Conservation (phyloP, 1,140 invertebrate genomes). For the Pogonognathellus flavescens region DNA sequence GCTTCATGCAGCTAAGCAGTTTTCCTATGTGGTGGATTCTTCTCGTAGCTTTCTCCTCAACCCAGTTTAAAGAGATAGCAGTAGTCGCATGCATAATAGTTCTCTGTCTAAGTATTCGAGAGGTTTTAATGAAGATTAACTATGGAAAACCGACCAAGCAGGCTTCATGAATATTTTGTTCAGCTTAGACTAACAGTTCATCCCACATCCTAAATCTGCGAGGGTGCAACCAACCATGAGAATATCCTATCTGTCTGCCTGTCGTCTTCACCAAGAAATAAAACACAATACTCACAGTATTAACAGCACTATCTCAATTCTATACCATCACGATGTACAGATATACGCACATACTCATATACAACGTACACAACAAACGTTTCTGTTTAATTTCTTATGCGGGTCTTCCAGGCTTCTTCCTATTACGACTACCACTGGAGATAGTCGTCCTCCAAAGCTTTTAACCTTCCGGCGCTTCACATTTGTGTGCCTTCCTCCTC, state of each 20-base stretch:
- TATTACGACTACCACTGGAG: not conserved
- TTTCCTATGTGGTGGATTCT: not conserved
- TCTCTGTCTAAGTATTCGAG: slow-evolving; percentile 39
- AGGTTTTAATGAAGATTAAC: slow-evolving; percentile 48
- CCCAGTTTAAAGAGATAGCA: not conserved
- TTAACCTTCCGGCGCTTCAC: slow-evolving; percentile 34
- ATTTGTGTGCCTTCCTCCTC: slow-evolving; percentile 11
- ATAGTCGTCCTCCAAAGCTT: not conserved
- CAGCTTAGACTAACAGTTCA: slow-evolving; percentile 33
- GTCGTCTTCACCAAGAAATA: slow-evolving; percentile 35
- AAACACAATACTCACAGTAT: not conserved
- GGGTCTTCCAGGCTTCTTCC: not conserved
- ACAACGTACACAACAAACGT: not conserved
- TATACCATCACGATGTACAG: not conserved
- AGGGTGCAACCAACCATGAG: slow-evolving; percentile 25
- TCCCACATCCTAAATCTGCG: slow-evolving; percentile 45
- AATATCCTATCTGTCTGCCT: slow-evolving; percentile 15
- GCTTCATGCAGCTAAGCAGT: too few relatives aligned
- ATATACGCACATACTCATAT: not conserved
- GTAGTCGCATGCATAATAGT: not conserved
- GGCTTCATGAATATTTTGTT: slow-evolving; percentile 47
- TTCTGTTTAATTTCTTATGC: not conserved
- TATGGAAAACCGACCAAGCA: slow-evolving; percentile 40
- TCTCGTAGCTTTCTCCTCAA: slow-evolving; percentile 11
- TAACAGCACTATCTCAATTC: not conserved